Evolutionary conservation across 2,888 invertebrate genomes (phyloP), one percentile per base, ranked within the genome.

Genomic region (Eupithecia abbreviata): DNA sequence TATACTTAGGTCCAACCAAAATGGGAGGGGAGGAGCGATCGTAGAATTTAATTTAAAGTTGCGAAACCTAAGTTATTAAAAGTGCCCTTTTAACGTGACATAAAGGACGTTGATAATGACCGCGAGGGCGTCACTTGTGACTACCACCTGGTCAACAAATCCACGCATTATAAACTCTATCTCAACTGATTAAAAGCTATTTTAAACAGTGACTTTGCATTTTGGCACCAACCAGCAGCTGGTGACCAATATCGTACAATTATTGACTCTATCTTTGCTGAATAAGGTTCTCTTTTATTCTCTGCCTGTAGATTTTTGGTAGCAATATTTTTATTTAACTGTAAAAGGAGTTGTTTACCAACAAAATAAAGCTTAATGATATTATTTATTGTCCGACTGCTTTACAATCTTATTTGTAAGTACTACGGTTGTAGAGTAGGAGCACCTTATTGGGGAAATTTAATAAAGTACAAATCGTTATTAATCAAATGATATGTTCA

Each of bases 331-430:
- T 71, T 58, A 62, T 43, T 49, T 4, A 43, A 72, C 76, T 79
- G 41, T 75, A 77, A 79, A 76, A 71, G 82, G 82, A 79, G 74
- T 82, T 82, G 80, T 81, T 82, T 81, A 81, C 77, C 81, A 81
- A 81, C 79, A 81, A 75, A 79, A 71, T 79, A 70, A 58, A 71
- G 47, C 12, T 30, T 68, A 18, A 69, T 78, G 42, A 66, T 74
- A 72, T 80, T 70, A 77, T 79, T 78, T 80, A 80, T 72, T 73
- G 73, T 55, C 73, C 58, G 75, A 65, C 45, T 76, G 51, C 30
- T 79, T 77, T 71, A 73, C 73, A 71, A 68, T 62, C 43, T 68
- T 66, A 74, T 76, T 76, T 72, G 76, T 75, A 75, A 45, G 73
- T 51, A 51, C 43, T 65, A 41, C 42, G 41, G 10, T 65, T 41